Percentiles rank a stretch among this genome's conserved stretches.
These are phyloP conservation scores for Tetranychus truncatus DNA, from an alignment of 2,888 invertebrate species.

Conservation along the genomic window DNA sequence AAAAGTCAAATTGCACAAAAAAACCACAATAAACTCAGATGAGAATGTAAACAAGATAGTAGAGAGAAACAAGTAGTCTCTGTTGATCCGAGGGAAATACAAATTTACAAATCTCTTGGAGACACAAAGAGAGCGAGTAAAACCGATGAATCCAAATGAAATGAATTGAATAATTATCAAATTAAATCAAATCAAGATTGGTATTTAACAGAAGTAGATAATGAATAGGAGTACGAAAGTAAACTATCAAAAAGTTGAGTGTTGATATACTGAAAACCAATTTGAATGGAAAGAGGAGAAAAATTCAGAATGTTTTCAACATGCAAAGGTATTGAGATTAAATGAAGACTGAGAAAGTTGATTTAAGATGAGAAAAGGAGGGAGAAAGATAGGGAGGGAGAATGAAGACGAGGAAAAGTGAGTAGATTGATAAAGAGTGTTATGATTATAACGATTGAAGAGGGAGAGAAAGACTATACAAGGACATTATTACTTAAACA, in stretches of 20 bases:
- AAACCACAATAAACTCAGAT: too few species aligned
- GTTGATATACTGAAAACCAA: neutral
- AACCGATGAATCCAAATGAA: too few species aligned
- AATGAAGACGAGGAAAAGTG: neutral
- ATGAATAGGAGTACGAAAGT: neutral
- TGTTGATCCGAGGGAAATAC: too few species aligned
- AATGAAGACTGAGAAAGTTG: neutral
- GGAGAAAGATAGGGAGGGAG: neutral
- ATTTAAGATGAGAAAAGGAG: constrained; percentile 8
- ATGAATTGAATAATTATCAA: too few species aligned
- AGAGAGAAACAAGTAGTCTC: too few species aligned
- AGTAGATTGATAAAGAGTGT: neutral
- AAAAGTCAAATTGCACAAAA: too few species aligned
- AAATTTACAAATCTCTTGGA: too few species aligned
- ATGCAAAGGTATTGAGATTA: neutral
- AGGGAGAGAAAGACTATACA: neutral
- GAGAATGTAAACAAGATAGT: too few species aligned
- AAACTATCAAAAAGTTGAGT: neutral
- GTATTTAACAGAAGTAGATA: too few species aligned
- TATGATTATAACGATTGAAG: neutral
- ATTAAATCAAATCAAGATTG: too few species aligned
- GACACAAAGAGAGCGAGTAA: too few species aligned
- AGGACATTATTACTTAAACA: neutral
- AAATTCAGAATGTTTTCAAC: neutral
- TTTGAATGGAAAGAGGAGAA: neutral